Conservation (phyloP, 2,113 vertebrate species). For the Saguinus midas region DNA sequence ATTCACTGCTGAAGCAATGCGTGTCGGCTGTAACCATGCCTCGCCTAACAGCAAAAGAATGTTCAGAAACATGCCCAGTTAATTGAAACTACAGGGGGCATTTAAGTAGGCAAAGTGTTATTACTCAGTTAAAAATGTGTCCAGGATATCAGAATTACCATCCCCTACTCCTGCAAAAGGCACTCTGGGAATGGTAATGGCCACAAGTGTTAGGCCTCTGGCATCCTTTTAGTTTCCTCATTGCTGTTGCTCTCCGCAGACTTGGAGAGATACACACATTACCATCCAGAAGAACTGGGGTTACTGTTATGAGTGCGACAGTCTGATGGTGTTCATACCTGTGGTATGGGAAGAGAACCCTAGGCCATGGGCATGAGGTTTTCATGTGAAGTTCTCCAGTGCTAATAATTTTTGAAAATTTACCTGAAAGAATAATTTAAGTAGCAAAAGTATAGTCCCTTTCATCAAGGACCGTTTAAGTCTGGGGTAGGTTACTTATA, state of each 20-base stretch:
- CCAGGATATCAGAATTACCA: slow-evolving; percentile 48
- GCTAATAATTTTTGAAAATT: not conserved
- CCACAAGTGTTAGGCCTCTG: not conserved
- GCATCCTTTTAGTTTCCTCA: not conserved
- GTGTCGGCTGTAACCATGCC: slow-evolving; percentile 5
- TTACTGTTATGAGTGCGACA: not conserved
- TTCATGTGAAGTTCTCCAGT: not conserved
- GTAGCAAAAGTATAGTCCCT: not conserved
- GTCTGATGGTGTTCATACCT: not conserved
- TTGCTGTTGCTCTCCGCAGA: not conserved
- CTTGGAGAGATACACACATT: not conserved
- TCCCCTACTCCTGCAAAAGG: not conserved
- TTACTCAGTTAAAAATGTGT: slow-evolving; percentile 42
- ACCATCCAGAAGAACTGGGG: not conserved
- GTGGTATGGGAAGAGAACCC: not conserved
- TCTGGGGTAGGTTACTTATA: not conserved
- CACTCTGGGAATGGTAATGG: not conserved
- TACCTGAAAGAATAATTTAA: not conserved
- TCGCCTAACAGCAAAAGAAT: slow-evolving; percentile 42
- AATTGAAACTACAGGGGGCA: slow-evolving; percentile 64
- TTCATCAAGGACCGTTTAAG: not conserved
- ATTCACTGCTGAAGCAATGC: not conserved
- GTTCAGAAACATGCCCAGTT: slow-evolving; percentile 47
- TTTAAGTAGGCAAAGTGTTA: slow-evolving; percentile 67
- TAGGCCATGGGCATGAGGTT: not conserved